Percentiles rank a stretch among this genome's conserved stretches.
phyloP scores from a whole-genome alignment of 2,797 vertebrate species.

The Tokudaia muenninki region DNA sequence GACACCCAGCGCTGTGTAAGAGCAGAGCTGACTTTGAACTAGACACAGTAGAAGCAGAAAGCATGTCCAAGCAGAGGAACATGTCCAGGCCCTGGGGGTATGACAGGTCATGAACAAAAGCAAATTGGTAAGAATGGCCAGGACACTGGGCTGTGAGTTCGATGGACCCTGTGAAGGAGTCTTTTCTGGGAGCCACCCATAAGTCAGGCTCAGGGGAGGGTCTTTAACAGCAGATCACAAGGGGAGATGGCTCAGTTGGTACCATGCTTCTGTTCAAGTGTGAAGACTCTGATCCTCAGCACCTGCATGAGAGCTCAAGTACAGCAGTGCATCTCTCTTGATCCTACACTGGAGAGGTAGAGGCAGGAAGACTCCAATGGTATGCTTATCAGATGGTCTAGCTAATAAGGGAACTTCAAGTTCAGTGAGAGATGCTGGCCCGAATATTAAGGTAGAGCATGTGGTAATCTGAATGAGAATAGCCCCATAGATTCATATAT shows the following conservation, averaged over 20 bases:
- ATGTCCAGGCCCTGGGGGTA: background rate
- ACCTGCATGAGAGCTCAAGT: background rate
- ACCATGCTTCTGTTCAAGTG: background rate
- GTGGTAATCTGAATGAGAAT: background rate
- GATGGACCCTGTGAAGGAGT: background rate
- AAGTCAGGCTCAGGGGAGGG: background rate
- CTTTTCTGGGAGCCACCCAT: background rate
- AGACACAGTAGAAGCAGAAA: background rate
- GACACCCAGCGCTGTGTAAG: background rate
- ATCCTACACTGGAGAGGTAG: too few relatives aligned
- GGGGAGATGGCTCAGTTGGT: background rate
- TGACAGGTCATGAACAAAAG: background rate
- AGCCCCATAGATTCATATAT: background rate
- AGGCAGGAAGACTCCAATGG: background rate
- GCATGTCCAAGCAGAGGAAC: background rate
- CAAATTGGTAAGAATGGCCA: background rate
- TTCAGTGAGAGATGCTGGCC: background rate
- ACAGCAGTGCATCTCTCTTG: too few relatives aligned
- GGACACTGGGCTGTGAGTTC: background rate
- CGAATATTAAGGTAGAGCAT: background rate
- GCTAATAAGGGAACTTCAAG: background rate
- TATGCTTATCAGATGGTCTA: background rate
- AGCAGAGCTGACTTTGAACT: background rate
- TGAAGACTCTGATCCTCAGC: too few relatives aligned
- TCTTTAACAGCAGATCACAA: background rate